Evolutionary conservation across 2,888 invertebrate species (phyloP).

Genomic region (Tuberolachnus salignus): DNA sequence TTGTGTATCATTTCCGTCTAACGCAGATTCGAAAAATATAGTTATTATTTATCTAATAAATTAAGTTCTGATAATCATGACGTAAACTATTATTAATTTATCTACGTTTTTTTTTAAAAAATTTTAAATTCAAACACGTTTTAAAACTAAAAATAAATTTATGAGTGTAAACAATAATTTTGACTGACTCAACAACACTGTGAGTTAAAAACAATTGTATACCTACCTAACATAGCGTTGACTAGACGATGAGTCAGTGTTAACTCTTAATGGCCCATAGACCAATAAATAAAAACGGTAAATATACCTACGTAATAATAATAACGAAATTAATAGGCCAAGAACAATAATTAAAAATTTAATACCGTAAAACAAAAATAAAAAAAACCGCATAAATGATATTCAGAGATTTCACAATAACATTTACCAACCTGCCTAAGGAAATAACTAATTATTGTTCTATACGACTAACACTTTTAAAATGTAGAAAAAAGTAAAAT

Average conservation of each 20-base stretch:
- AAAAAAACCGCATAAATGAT: too few relatives aligned
- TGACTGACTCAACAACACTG: background rate
- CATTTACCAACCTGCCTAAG: too few relatives aligned
- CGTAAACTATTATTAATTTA: constrained; percentile 8
- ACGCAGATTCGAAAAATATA: background rate
- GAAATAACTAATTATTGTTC: background rate
- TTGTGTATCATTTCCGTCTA: too few relatives aligned
- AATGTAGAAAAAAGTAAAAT: background rate
- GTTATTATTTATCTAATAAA: background rate
- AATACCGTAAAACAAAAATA: background rate
- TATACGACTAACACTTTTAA: background rate
- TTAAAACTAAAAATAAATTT: background rate
- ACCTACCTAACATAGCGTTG: background rate
- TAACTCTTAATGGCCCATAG: background rate
- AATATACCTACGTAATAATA: background rate
- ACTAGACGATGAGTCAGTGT: background rate
- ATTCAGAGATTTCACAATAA: background rate
- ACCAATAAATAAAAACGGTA: constrained; percentile 4
- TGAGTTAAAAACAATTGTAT: background rate
- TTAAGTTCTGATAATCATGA: constrained; percentile 21
- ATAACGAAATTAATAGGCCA: background rate
- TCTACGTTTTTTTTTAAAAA: background rate
- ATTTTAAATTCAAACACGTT: constrained; percentile 15
- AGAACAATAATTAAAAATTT: background rate
- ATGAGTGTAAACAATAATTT: constrained; percentile 16